Base-by-base conservation (phyloP, 2,888 invertebrate species). In the Strigamia maritima region DNA sequence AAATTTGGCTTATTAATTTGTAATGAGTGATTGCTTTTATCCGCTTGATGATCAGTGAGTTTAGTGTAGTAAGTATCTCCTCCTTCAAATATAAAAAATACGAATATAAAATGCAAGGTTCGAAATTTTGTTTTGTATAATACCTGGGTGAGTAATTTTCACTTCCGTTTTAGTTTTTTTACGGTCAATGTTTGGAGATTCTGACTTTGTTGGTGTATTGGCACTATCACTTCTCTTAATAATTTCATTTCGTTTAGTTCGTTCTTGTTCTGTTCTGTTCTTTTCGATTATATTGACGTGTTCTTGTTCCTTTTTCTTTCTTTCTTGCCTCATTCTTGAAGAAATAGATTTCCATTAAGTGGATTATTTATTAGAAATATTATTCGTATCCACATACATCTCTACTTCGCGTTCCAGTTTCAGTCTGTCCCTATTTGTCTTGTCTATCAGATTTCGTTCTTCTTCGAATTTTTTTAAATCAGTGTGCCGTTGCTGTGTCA, bases 381-480 rank as follows among this genome's bases (percentile, higher is more conserved):
- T 24, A 60, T n/a, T 60, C 24, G 14, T 1, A 1, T 49, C 16
- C 6, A 16, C 6, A 78, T 82, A 81, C 80, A 79, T 80, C 70
- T 83, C 83, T 16, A 84, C 83, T 78, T 84, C 84, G 28, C 82
- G 82, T 78, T 82, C 82, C 60, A 82, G 79, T 79, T 78, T 81
- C 35, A 81, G 80, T 80, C 82, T 82, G 38, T 83, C 82, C 31
- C 81, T 82, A 38, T 83, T 82, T 60, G 81, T 82, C 22, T 80
- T 79, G 26, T 80, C 77, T 35, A 83, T 79, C n/a, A 75, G 65
- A 8, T 65, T 81, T 22, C 82, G 54, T 26, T 84, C 83, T 49
- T 81, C 81, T 75, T 81, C 75, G 24, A 79, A 49, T 60, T 86
- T 87, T 0, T 86, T 87, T n/a, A 87, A 87, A 54, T 77, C 81